These are phyloP conservation scores for Miichthys miiuy DNA, from an alignment of 2,797 vertebrate genomes.

Conservation along the genomic window DNA sequence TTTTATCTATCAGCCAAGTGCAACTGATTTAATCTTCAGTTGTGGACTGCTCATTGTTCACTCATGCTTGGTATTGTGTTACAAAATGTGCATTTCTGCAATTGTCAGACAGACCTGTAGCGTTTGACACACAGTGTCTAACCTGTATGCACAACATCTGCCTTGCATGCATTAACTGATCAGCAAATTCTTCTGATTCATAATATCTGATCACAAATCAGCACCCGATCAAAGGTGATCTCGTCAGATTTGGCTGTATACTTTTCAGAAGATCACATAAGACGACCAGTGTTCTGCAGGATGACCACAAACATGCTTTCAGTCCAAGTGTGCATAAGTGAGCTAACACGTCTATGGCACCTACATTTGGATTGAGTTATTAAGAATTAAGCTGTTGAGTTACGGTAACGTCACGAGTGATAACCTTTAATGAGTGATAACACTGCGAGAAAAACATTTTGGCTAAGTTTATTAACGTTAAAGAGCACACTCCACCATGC, in stretches of 20 bases:
- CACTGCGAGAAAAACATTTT: not conserved
- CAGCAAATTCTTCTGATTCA: not conserved
- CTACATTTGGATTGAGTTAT: not conserved
- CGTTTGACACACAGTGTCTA: not conserved
- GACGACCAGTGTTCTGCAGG: too few species aligned
- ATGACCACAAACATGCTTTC: not conserved
- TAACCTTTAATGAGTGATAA: not conserved
- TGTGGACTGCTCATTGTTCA: not conserved
- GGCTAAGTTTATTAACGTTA: not conserved
- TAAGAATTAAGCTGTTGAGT: not conserved
- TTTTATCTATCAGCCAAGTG: not conserved
- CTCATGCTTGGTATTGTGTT: not conserved
- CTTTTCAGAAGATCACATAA: slow-evolving; percentile 81
- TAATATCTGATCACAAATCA: not conserved
- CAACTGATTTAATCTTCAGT: too few species aligned
- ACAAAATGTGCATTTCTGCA: not conserved
- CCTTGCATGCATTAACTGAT: not conserved
- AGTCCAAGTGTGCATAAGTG: not conserved
- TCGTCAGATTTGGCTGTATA: slow-evolving; percentile 77
- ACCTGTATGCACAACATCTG: not conserved
- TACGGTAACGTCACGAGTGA: not conserved
- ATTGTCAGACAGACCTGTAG: not conserved
- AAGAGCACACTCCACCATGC: not conserved
- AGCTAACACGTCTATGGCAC: not conserved
- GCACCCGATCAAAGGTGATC: slow-evolving; percentile 86